Base-by-base conservation (phyloP, 2,113 vertebrate species). In the Cyanistes caeruleus region DNA sequence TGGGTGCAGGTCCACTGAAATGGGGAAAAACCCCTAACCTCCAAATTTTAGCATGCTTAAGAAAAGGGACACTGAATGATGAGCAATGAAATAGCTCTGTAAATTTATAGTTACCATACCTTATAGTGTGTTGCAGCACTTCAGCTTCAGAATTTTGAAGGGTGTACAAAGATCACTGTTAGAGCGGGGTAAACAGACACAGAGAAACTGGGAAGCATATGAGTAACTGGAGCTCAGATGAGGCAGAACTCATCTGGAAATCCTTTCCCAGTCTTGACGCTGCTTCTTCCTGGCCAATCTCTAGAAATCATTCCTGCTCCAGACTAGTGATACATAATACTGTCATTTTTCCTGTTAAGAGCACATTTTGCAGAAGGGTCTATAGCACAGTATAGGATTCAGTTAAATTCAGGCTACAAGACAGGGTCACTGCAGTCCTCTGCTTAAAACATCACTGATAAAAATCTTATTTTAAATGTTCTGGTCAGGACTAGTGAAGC, bases 401-500 rank as follows among this genome's bases (percentile, higher is more conserved):
- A 58, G n/a, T 58, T 95, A 67, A 79, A 43, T 80, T 72, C 58
- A 55, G 46, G 63, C 60, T 86, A 62, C 78, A 93, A 78, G 76
- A 59, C 24, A 48, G 59, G 64, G 51, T 95, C 35, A 39, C 67
- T 93, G 84, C 46, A 82, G 55, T 88, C 81, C 33, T 37, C 46
- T 51, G 48, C 73, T 80, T 68, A 77, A 92, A 91, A 72, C 31
- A 89, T 52, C 15, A 37, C 52, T 48, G 39, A 55, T 69, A 79
- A 69, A 89, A 83, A 80, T 65, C 23, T 77, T 85, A 5, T 48
- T 86, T 75, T 22, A 70, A 81, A 78, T 31, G 31, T 87, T 93
- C 74, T 82, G 55, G 55, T 81, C 88, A 37, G 46, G 55, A n/a
- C 41, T 95, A 83, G 74, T 25, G 58, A 89, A 93, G 59, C 64